Base-by-base conservation (phyloP, 2,113 vertebrate genomes). In the Nannobrachium achirus region DNA sequence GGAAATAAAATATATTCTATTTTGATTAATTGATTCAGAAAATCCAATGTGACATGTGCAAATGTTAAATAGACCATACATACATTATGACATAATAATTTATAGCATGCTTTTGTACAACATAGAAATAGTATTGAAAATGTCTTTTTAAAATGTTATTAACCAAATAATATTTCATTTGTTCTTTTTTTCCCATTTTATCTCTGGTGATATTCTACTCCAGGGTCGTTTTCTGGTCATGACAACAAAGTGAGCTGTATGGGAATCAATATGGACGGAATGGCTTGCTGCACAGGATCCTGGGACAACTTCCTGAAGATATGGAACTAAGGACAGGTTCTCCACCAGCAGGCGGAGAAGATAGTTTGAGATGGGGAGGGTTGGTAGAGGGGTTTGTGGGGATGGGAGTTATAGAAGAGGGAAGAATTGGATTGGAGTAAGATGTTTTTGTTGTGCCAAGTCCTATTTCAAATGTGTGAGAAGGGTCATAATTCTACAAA, bases 251-350 rank as follows among this genome's bases (percentile, higher is more conserved):
- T 99, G 78, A 99, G 97, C 92, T 99, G 98, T 71, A 93, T 98
- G 46, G 98, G 98, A 0, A 94, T 99, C 62, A 94, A 96, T 0
- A 58, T 94, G 0, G 96, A 99, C 0, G 98, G 98, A 19, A 99
- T 98, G 97, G 98, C 98, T 0, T 95, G 94, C 71, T 95, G 96
- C 76, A 99, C 98, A 0, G 98, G 98, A 70, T 99, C 98, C 84
- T 99, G 98, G 97, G 98, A 99, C 87, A 99, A 96, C 91, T 99
- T 99, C 92, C 94, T 99, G 83, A 99, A 99, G 89, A 89, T 99
- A 71, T 99, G 98, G 98, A 99, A 99, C 89, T 99, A 91, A 91
- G 61, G 69, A 51, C 0, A 4, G 25, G 0, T 72, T 63, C 65
- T 69, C 42, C 9, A 14, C 14, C 53, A 67, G 39, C 19, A 44